Percentiles rank a stretch among this genome's conserved stretches.
These are phyloP conservation scores for Gryon sp. DNA, from an alignment of 1,140 invertebrate genomes.

Conservation along the genomic window DNA sequence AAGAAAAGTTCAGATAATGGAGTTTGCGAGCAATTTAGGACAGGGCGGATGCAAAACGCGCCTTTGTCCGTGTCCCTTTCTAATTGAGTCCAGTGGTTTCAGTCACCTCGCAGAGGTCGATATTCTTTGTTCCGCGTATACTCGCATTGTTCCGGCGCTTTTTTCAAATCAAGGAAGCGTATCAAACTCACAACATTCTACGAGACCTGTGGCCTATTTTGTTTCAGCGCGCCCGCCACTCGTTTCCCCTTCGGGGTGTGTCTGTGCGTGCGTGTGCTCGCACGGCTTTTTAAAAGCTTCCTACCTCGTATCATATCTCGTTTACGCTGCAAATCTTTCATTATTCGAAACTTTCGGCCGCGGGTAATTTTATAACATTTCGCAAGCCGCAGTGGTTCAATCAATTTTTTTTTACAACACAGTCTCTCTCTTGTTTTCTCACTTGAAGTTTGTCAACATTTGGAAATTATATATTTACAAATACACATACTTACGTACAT, in stretches of 20 bases:
- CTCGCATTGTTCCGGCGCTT: conserved; percentile 53
- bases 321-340: conserved; percentile 36
- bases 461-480: conserved; percentile 27
- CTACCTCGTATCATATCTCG: conserved; percentile 46
- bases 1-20: conserved; percentile 31
- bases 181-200: conserved; percentile 56
- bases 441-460: conserved; percentile 24
- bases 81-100: conserved; percentile 54
- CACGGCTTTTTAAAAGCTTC: conserved; percentile 37
- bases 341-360: conserved; percentile 38
- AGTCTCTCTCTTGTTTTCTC: background rate
- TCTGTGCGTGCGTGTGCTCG: conserved; percentile 21
- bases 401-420: conserved; percentile 11
- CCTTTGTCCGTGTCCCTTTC: conserved; percentile 42
- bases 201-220: conserved; percentile 56
- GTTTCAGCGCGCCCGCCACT: conserved; percentile 42
- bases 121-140: conserved; percentile 54
- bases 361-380: conserved; percentile 21
- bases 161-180: conserved; percentile 58
- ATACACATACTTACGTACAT: too few relatives aligned
- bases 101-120: conserved; percentile 49
- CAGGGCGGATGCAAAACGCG: conserved; percentile 29
- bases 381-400: conserved; percentile 4
- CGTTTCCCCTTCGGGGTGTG: conserved; percentile 1
- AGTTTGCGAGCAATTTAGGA: conserved; percentile 37